Percentiles rank a stretch among this genome's conserved stretches.
These are phyloP conservation scores for Tychaedon coryphoeus DNA, from an alignment of 2,113 vertebrate species.

Conservation along the genomic window DNA sequence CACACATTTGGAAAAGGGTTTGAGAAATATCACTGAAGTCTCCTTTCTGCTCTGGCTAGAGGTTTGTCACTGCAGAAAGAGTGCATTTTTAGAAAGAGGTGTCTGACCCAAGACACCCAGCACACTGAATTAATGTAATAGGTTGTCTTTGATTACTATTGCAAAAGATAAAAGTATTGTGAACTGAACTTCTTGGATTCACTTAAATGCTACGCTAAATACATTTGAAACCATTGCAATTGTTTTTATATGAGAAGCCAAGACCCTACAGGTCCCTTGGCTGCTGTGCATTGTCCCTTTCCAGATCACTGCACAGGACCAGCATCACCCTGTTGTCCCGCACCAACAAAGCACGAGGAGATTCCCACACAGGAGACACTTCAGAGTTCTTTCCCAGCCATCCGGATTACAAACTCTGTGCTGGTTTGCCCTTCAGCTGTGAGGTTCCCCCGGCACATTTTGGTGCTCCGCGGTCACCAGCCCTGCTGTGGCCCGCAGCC, in stretches of 20 bases:
- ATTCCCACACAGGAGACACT: neutral
- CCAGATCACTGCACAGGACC: neutral
- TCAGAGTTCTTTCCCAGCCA: neutral
- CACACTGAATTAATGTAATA: neutral
- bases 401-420: accelerated
- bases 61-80: neutral
- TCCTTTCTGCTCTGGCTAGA: neutral
- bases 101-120: neutral
- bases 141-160: neutral
- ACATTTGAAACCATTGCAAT: neutral
- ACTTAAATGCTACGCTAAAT: neutral
- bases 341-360: neutral
- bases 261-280: neutral
- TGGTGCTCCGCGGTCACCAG: accelerated
- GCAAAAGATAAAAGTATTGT: neutral
- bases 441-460: accelerated
- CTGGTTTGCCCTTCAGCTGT: neutral
- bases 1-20: neutral
- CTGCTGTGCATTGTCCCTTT: neutral
- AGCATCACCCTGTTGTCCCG: neutral
- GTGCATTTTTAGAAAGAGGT: neutral
- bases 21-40: neutral
- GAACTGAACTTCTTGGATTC: neutral
- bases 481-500: neutral
- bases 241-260: neutral